phyloP scores from a whole-genome alignment of 2,797 vertebrate genomes.

The Dendrocincla tyrannina region DNA sequence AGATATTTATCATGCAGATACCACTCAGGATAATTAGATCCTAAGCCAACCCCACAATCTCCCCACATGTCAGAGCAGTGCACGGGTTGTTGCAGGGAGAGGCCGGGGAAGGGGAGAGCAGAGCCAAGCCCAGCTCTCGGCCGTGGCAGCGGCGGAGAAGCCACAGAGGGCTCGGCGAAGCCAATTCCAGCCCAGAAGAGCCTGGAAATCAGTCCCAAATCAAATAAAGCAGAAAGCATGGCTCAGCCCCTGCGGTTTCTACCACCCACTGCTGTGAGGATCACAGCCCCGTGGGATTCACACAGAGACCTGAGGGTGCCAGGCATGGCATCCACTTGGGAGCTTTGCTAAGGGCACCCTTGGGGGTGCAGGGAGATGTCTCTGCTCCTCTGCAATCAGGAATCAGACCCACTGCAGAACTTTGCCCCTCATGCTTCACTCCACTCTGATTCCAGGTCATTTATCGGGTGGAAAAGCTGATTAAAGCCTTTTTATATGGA shows the following conservation, averaged over 20 bases:
- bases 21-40: background rate
- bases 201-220: slow-evolving; percentile 13
- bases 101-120: background rate
- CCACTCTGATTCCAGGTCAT: accelerated
- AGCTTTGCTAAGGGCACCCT: background rate
- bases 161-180: background rate
- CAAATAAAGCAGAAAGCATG: background rate
- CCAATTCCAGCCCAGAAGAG: background rate
- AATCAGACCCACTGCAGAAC: background rate
- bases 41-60: background rate
- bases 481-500: background rate
- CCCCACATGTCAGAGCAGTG: slow-evolving; percentile 5
- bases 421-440: accelerated
- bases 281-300: background rate
- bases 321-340: accelerated
- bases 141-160: background rate
- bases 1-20: slow-evolving; percentile 13
- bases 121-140: background rate
- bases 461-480: background rate
- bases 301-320: background rate
- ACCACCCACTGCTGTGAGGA: slow-evolving; percentile 27
- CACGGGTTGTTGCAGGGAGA: background rate
- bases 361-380: background rate
- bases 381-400: background rate
- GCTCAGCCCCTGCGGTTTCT: background rate